Conservation (phyloP, 1,140 invertebrate genomes). For the Hylaeus anthracinus region DNA sequence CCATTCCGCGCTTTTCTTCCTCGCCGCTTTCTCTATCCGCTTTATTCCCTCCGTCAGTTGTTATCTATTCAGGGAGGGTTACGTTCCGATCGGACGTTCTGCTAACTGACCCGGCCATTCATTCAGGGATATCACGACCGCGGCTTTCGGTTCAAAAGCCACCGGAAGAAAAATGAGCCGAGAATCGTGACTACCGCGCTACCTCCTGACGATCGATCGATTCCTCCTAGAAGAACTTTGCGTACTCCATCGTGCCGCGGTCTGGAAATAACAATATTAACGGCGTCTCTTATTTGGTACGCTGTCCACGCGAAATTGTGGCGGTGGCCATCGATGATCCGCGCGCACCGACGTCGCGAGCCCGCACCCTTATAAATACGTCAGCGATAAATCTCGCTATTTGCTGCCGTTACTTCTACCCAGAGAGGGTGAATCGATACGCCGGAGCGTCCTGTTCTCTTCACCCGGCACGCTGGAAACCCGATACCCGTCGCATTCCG, state of each 20-base stretch:
- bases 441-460: background rate
- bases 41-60: constrained; percentile 44
- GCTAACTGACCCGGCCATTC: constrained; percentile 55
- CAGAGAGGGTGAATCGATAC: constrained; percentile 48
- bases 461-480: background rate
- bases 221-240: background rate
- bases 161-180: background rate
- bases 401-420: constrained; percentile 26
- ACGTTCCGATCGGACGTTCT: constrained; percentile 51
- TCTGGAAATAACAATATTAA: too few relatives aligned
- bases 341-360: background rate
- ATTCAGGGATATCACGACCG: constrained; percentile 27
- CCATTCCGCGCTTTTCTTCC: background rate
- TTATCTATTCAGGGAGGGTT: constrained; percentile 63
- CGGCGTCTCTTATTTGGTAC: too few relatives aligned
- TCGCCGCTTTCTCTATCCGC: constrained; percentile 21
- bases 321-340: constrained; percentile 2
- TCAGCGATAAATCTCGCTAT: constrained; percentile 65
- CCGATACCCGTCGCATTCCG: constrained; percentile 43
- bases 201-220: background rate
- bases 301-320: too few relatives aligned
- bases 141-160: constrained; percentile 18
- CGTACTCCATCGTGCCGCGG: too few relatives aligned
- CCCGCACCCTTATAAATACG: constrained; percentile 65
- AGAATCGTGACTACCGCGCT: background rate